Base-by-base conservation (phyloP, 2,113 vertebrate species). In the Rhagologus leucostigma region DNA sequence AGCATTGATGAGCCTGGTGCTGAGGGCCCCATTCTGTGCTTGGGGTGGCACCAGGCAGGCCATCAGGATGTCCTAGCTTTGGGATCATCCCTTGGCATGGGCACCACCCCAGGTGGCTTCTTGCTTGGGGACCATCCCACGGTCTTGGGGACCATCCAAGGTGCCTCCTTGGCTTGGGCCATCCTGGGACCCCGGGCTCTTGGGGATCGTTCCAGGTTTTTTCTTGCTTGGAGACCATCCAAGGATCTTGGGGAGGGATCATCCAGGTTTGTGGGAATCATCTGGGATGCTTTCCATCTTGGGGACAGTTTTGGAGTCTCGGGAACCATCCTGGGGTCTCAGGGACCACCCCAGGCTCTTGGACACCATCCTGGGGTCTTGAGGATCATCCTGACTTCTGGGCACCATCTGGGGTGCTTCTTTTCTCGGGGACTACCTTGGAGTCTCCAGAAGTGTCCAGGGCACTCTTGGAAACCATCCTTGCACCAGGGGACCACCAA, bases 1-100 rank as follows among this genome's bases (percentile, higher is more conserved):
- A 11, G 13, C 70, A n/a, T n/a, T n/a, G 42, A 39, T 1, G 30
- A 44, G 44, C 12, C 52, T 1, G 6, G 77, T 2, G 32, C 83
- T 7, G 0, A 42, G 37, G 24, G 50, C 2, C 14, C 27, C 4
- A 0, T 3, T 2, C 15, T 0, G 0, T 0, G 2, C 27, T 47
- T 7, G 55, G 62, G 26, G 5, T n/a, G 93, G 74, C 79, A 55
- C 49, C 50, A 0, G 0, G 49, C 11, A 8, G 68, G 11, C 3
- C 57, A 19, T 2, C 10, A 4, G 18, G 35, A 2, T 24, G 69
- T 74, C 7, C 75, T 3, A 0, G 65, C 41, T 39, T 23, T 27
- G 69, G 83, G 35, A 26, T 20, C 50, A 14, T 22, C 26, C 30
- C 26, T 17, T 14, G 67, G 32, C 50, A 11, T 1, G 17, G 47